phyloP scores from a whole-genome alignment of 2,113 vertebrate species.

The Prolemur simus region DNA sequence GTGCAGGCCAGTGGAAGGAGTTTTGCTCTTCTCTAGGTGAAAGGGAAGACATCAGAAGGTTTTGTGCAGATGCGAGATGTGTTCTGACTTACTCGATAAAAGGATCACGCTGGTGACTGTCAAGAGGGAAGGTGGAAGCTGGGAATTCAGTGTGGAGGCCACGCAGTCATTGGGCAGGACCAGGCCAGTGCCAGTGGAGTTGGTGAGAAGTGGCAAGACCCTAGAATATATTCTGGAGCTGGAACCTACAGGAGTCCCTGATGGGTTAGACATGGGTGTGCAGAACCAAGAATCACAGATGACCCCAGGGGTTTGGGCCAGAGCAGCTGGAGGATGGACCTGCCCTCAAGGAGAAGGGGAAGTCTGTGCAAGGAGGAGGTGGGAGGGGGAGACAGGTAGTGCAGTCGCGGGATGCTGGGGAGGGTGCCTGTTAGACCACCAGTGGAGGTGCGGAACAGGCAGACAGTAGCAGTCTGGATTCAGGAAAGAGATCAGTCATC shows the following conservation, averaged over 20 bases:
- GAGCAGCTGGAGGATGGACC: not conserved
- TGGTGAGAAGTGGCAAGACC: not conserved
- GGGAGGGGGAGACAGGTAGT: not conserved
- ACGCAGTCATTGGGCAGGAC: no score
- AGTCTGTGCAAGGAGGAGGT: no score
- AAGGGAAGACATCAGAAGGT: not conserved
- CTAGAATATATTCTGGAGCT: not conserved
- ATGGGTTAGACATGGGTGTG: no score
- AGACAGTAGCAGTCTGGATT: not conserved
- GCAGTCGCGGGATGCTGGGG: rapidly evolving
- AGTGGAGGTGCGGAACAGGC: not conserved
- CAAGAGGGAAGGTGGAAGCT: rapidly evolving
- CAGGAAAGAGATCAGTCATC: not conserved
- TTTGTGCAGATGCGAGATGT: not conserved
- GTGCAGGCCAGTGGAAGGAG: rapidly evolving
- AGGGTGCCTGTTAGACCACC: not conserved
- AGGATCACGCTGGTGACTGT: rapidly evolving
- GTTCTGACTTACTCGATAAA: not conserved
- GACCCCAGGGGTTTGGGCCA: not conserved
- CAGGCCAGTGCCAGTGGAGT: not conserved
- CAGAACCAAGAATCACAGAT: rapidly evolving
- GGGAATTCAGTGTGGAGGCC: not conserved
- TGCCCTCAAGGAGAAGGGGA: not conserved
- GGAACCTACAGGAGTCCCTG: no score
- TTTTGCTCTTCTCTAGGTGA: not conserved